These are phyloP conservation scores for Rhopilema esculentum DNA, from an alignment of 30 jellyfish, hydroid and myxozoan genomes.

Conservation along the genomic window DNA sequence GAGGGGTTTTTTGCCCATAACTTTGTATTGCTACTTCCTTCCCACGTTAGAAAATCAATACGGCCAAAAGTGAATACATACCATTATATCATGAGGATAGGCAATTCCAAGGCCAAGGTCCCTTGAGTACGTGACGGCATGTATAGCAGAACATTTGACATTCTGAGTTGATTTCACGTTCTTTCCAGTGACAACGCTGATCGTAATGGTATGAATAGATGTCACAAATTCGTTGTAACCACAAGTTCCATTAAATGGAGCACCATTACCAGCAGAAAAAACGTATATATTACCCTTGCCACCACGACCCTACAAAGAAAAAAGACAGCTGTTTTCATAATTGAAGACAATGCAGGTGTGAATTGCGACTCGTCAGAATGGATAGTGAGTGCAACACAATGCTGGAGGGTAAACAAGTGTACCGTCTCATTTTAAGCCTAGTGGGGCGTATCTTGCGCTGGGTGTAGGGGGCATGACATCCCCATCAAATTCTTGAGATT, in stretches of 20 bases:
- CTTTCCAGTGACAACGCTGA: conserved; percentile 50
- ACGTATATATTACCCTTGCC: conserved; percentile 67
- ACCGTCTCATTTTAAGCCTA: too few species aligned
- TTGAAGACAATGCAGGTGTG: too few species aligned
- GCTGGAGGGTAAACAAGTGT: too few species aligned
- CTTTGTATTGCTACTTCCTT: background rate
- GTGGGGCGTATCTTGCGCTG: too few species aligned
- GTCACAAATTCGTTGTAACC: conserved; percentile 49
- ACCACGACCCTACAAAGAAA: conserved; percentile 42
- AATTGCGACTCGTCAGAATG: too few species aligned
- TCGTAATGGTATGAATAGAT: conserved; percentile 40
- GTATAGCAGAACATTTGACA: conserved; percentile 53
- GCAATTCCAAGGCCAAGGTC: conserved; percentile 47
- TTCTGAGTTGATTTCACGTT: conserved; percentile 14
- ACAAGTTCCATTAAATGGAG: conserved; percentile 51
- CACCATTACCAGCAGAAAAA: conserved; percentile 72
- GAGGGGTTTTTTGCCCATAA: background rate
- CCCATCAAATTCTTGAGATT: too few species aligned
- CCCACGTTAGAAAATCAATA: background rate
- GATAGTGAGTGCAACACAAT: too few species aligned
- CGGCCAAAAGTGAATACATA: background rate
- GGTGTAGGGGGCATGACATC: too few species aligned
- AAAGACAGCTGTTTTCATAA: background rate
- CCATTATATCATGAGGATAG: conserved; percentile 38
- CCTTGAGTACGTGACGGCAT: conserved; percentile 63